Base-by-base conservation (phyloP, 1,140 invertebrate species). In the Araneus ventricosus region DNA sequence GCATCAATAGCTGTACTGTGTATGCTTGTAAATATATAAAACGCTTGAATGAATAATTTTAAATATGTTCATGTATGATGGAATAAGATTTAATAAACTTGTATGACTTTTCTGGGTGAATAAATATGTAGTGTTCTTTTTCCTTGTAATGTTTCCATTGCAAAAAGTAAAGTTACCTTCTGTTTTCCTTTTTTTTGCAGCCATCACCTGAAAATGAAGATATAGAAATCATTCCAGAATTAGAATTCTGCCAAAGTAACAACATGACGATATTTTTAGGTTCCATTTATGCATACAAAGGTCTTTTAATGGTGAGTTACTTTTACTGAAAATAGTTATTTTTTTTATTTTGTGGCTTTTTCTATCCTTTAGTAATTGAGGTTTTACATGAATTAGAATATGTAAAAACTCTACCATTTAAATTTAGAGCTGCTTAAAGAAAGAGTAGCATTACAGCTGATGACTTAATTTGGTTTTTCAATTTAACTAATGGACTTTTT, bases 221-320 rank as follows among this genome's bases (percentile, higher is more conserved):
- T 95, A 98, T 98, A 70, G 96, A 98, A 79, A 98, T 99, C 88
- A 97, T 98, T 93, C 98, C 98, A 52, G 98, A 98, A 95, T 98
- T 99, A 94, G 99, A 99, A 95, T 99, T 99, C 95, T 99, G 99
- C 95, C 97, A 98, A 95, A 99, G 98, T 94, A 97, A 98, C 94
- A 96, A 98, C 94, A 99, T 99, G 97, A 98, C 98, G 22, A 97
- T 99, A 91, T 99, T 99, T 95, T 95, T 96, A 90, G 98, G 98
- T 52, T 97, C 97, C 94, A 99, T 99, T 95, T 99, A 99, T 95
- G 98, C 98, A 80, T 99, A 99, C 95, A 99, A 99, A 96, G 99
- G 99, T 92, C 96, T 99, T 80, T 96, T 99, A 61, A 97, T 99
- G 98, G 99, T 99, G 96, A 96, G 96, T 95, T 8, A 34, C 22